phyloP scores from a whole-genome alignment of 2,113 vertebrate genomes.

The Siphamia tubifer region DNA sequence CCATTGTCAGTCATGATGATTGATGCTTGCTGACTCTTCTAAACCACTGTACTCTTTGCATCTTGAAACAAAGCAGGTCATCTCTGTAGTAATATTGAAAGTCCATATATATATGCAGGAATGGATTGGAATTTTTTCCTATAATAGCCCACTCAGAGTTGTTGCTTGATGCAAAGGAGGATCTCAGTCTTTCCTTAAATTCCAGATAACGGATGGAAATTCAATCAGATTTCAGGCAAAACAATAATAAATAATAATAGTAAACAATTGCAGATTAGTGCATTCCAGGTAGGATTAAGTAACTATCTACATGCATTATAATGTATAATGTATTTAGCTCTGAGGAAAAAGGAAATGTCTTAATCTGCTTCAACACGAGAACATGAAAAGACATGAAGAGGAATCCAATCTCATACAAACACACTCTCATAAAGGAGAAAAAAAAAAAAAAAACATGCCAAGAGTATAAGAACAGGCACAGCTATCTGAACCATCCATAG shows the following conservation, averaged over 20 bases:
- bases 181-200: constrained; percentile 35
- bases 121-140: no score
- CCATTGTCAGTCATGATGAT: no score
- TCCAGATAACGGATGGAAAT: constrained; percentile 45
- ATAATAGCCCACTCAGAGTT: constrained; percentile 20
- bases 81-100: no score
- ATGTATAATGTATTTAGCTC: not conserved
- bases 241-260: constrained; percentile 44
- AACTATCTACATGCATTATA: not conserved
- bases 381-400: not conserved
- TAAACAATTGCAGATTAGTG: constrained; percentile 37
- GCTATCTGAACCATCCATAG: not conserved
- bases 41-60: no score
- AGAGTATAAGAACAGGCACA: not conserved
- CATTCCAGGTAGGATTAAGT: not conserved
- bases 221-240: constrained; percentile 50
- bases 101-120: no score
- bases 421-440: not conserved
- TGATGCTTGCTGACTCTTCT: no score
- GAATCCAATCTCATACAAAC: not conserved
- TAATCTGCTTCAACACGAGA: not conserved
- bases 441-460: not conserved
- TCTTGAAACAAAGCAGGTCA: no score
- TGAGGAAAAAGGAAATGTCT: not conserved
- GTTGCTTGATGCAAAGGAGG: constrained; percentile 4